These are phyloP conservation scores for Threskiornis aethiopicus DNA, from an alignment of 2,797 vertebrate genomes.

Conservation along the genomic window DNA sequence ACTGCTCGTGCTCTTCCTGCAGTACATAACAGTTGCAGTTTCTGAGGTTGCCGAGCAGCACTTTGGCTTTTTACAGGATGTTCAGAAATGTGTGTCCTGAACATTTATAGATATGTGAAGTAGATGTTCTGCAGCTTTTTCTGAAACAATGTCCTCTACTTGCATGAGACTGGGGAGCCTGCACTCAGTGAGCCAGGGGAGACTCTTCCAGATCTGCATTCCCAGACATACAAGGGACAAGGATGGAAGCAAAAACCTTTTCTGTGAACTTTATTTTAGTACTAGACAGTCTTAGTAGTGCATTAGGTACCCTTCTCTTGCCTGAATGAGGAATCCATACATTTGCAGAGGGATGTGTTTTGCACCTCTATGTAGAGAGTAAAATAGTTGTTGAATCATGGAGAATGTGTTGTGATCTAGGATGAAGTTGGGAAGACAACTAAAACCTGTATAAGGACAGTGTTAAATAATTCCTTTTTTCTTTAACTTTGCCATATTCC, in stretches of 20 bases:
- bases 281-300: not conserved
- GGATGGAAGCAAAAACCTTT: not conserved
- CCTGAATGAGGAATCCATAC: not conserved
- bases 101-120: not conserved
- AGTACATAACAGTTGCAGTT: not conserved
- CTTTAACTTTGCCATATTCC: not conserved
- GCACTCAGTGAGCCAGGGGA: not conserved
- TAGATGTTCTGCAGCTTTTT: not conserved
- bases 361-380: not conserved
- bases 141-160: not conserved
- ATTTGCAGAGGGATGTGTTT: not conserved
- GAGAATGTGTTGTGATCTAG: not conserved
- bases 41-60: not conserved
- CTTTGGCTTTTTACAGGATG: not conserved
- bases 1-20: accelerated
- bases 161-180: not conserved
- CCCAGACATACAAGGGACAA: not conserved
- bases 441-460: not conserved
- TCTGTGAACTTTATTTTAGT: not conserved
- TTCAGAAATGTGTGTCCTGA: not conserved
- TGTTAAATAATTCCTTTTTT: not conserved
- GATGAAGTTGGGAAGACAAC: not conserved
- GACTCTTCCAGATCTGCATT: not conserved
- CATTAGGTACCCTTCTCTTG: not conserved
- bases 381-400: not conserved